A percentile compares a stretch with the other conserved stretches of the same genome.
Conservation (phyloP, 1,140 invertebrate genomes). For the Nylanderia fulva region DNA sequence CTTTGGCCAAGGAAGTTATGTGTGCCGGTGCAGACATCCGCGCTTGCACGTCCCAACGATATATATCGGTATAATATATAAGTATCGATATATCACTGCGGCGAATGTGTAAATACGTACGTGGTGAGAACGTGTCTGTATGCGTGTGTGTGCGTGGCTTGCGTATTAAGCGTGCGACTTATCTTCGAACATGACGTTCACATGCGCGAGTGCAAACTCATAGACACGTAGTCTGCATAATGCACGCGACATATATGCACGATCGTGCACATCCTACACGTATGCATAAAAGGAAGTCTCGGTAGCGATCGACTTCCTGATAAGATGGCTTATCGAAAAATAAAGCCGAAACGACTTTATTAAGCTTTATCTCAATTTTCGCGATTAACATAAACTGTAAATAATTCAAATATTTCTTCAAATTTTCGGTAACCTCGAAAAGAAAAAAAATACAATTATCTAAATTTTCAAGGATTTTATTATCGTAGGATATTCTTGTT, state of each 20-base stretch:
- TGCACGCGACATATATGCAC: conserved; percentile 7
- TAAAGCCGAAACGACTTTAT: neutral
- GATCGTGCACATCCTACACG: neutral
- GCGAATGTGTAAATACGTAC: conserved; percentile 31
- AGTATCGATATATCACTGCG: conserved; percentile 38
- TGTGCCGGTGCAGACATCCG: conserved; percentile 4
- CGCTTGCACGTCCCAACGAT: conserved; percentile 35
- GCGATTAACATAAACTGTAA: neutral
- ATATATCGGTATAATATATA: conserved; percentile 42
- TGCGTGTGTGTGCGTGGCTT: conserved; percentile 2
- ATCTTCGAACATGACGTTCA: conserved; percentile 50
- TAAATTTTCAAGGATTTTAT: too few relatives aligned
- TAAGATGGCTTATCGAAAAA: neutral
- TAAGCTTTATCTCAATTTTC: neutral
- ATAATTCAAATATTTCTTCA: neutral
- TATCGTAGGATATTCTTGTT: too few relatives aligned
- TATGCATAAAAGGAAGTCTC: neutral
- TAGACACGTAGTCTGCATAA: conserved; percentile 25
- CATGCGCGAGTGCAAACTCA: conserved; percentile 34
- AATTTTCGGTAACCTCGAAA: neutral
- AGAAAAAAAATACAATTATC: too few relatives aligned
- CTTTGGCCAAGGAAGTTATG: conserved; percentile 46
- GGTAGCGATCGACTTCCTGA: neutral
- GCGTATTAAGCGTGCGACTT: conserved; percentile 53
- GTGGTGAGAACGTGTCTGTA: neutral